A percentile compares a stretch with the other conserved stretches of the same genome.
Conservation (phyloP, 1,140 invertebrate genomes). For the Sitophilus oryzae region DNA sequence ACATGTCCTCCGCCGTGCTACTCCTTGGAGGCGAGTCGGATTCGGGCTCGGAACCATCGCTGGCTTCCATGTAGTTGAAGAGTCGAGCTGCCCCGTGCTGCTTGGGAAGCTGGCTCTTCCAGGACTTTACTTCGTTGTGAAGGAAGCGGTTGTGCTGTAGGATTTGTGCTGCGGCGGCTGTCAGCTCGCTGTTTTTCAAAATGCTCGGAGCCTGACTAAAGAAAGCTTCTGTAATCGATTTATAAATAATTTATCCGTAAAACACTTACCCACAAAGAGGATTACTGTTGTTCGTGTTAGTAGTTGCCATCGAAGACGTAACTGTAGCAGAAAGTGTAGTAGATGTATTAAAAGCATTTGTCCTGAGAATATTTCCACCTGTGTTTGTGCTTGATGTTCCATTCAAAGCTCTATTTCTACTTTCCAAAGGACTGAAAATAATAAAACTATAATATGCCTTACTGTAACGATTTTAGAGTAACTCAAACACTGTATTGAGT, state of each 20-base stretch:
- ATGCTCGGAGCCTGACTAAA: conserved; percentile 18
- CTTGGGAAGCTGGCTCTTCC: conserved; percentile 44
- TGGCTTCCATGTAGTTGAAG: conserved; percentile 55
- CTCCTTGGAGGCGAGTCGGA: conserved; percentile 29
- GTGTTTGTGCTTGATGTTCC: conserved; percentile 9
- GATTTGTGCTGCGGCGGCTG: conserved; percentile 32
- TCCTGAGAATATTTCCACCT: conserved; percentile 33
- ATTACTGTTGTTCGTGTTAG: conserved; percentile 11
- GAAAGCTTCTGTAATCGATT: conserved; percentile 1
- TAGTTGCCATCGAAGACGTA: conserved; percentile 21
- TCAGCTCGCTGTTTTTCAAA: conserved; percentile 33
- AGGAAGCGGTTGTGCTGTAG: conserved; percentile 38
- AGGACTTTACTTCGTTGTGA: conserved; percentile 36
- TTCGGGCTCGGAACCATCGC: conserved; percentile 51
- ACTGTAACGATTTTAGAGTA: conserved; percentile 1
- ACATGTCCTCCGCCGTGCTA: conserved; percentile 67
- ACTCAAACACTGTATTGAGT: too few species aligned
- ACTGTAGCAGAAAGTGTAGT: conserved; percentile 12
- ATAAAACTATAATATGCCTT: conserved; percentile 7
- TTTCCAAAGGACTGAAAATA: conserved; percentile 41
- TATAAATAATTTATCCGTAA: neutral
- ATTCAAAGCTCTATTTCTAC: conserved; percentile 32
- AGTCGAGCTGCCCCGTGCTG: conserved; percentile 51
- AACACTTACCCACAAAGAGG: conserved; percentile 23
- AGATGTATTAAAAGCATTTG: conserved; percentile 29